phyloP scores from a whole-genome alignment of 2,888 invertebrate species.

The Drosophila vallismaia region DNA sequence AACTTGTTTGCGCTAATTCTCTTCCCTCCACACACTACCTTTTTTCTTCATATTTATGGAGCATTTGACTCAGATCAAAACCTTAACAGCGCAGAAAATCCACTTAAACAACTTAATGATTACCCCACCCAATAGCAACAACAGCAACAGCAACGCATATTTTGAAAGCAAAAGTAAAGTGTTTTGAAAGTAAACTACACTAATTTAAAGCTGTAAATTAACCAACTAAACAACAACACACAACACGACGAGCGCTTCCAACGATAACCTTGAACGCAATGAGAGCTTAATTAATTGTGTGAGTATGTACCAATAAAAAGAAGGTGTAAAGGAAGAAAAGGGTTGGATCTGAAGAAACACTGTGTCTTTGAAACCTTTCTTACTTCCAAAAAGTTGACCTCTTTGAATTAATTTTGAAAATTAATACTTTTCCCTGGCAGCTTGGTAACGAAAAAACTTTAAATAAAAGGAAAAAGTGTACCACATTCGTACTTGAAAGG shows the following conservation, averaged over 20 bases:
- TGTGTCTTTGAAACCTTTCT: conserved; percentile 7
- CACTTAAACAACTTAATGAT: conserved; percentile 66
- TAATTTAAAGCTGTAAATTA: conserved; percentile 78
- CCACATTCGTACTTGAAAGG: conserved; percentile 70
- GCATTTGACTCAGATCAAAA: conserved; percentile 15
- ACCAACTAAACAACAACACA: conserved; percentile 67
- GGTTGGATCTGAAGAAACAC: background rate
- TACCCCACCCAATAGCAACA: conserved; percentile 63
- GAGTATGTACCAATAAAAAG: conserved; percentile 57
- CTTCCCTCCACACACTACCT: conserved; percentile 4
- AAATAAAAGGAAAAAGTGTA: conserved; percentile 10
- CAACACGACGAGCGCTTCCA: conserved; percentile 53
- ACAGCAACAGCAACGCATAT: conserved; percentile 51
- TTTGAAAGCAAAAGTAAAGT: conserved; percentile 78
- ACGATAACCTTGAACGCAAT: conserved; percentile 74
- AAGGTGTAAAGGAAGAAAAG: conserved; percentile 18
- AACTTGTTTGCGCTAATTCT: conserved; percentile 28
- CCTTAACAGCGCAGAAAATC: conserved; percentile 36
- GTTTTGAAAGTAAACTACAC: conserved; percentile 78
- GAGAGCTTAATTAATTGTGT: conserved; percentile 74
- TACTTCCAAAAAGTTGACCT: conserved; percentile 32
- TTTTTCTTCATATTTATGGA: conserved; percentile 4
- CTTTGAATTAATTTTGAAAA: conserved; percentile 70
- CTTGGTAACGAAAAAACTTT: conserved; percentile 15
- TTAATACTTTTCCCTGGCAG: conserved; percentile 47